A percentile compares a stretch with the other conserved stretches of the same genome.
These are phyloP conservation scores for Mesembrinibis cayennensis DNA, from an alignment of 2,113 vertebrate genomes.

Conservation along the genomic window DNA sequence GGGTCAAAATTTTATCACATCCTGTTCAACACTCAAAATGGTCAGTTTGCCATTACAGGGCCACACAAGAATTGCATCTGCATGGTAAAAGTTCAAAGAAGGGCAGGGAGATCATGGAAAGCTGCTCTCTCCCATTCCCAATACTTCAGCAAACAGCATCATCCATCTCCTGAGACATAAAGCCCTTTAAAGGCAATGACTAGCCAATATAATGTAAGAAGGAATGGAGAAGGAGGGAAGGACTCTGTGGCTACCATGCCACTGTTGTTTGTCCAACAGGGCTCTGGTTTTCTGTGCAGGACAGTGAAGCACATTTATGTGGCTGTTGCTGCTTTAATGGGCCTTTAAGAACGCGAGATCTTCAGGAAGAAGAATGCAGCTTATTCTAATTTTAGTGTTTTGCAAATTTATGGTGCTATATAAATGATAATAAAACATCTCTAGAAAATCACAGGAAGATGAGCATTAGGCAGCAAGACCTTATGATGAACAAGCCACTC, in stretches of 20 bases:
- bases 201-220: neutral
- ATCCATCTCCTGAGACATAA: neutral
- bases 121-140: neutral
- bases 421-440: neutral
- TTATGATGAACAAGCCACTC: neutral
- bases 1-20: neutral
- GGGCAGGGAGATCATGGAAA: neutral
- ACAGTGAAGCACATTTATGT: neutral
- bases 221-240: neutral
- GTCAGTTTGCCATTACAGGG: neutral
- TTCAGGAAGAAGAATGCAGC: neutral
- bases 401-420: neutral
- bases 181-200: neutral
- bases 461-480: neutral
- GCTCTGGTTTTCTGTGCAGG: neutral
- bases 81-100: neutral
- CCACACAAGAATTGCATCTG: neutral
- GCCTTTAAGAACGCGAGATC: neutral
- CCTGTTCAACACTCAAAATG: neutral
- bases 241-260: neutral
- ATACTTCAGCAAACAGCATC: neutral
- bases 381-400: neutral
- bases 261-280: neutral
- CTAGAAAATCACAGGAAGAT: neutral
- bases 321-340: neutral